phyloP scores from a whole-genome alignment of 1,140 invertebrate genomes.

The Agrypnia vestita region DNA sequence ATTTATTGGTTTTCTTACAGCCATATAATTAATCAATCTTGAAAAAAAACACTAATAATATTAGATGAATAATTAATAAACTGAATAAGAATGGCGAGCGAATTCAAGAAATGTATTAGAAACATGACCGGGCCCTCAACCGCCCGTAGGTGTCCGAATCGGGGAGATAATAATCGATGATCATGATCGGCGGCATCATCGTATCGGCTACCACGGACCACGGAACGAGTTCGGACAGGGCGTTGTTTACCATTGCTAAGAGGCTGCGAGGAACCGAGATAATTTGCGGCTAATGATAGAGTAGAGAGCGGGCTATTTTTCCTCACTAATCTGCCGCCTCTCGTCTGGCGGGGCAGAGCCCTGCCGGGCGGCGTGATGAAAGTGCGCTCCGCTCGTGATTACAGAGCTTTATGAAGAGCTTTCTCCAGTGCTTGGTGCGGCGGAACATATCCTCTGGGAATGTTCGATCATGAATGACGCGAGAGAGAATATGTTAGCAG shows the following conservation, averaged over 20 bases:
- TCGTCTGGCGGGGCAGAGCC: not conserved
- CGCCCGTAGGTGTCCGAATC: not conserved
- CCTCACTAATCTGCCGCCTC: constrained; percentile 19
- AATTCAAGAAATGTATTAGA: not conserved
- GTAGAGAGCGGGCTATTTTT: constrained; percentile 19
- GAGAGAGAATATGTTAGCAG: too few species aligned
- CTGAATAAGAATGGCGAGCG: not conserved
- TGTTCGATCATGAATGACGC: too few species aligned
- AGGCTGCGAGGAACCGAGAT: constrained; percentile 31
- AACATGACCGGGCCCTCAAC: not conserved
- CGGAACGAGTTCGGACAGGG: not conserved
- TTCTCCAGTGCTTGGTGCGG: not conserved
- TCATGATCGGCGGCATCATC: not conserved
- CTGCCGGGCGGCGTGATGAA: not conserved
- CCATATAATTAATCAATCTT: too few species aligned
- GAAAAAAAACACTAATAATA: too few species aligned
- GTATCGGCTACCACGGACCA: not conserved
- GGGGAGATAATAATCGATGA: constrained; percentile 32
- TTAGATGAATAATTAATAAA: too few species aligned
- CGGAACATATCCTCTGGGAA: too few species aligned
- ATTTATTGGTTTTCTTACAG: too few species aligned
- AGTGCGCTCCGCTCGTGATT: constrained; percentile 3
- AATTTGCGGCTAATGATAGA: constrained; percentile 31
- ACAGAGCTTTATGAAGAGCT: not conserved
- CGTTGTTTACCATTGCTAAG: constrained; percentile 33